Base-by-base conservation (phyloP, 2,113 vertebrate species). In the Benitochromis conjunctus region DNA sequence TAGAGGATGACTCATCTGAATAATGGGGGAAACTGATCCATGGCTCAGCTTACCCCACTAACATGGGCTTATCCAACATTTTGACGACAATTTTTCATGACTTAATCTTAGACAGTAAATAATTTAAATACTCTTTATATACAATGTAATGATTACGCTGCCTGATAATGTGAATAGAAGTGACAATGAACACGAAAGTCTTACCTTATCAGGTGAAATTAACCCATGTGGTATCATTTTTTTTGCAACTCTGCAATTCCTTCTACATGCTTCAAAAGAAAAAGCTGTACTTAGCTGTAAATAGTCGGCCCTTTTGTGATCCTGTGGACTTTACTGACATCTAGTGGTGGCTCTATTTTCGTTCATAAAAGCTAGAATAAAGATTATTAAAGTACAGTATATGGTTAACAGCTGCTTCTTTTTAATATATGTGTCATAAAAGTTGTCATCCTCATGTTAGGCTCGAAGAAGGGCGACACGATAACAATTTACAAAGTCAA, bases 271-370 rank as follows among this genome's bases (percentile, higher is more conserved):
- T 64, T 64, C 34, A 38, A 64, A 64, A 64, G 34, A 64, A 64
- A 69, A 41, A 9, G 7, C 7, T 26, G 64, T 26, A 46, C 38
- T 71, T 71, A 26, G 26, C 26, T 26, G 26, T 26, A 26, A 26
- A 26, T 0, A 58, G 14, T 1, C 9, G 60, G 60, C 6, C 10
- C 34, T 41, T 66, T 26, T 54, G 5, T 78, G 19, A 77, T 82
- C 21, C 26, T 16, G 21, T 81, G 21, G 6, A 41, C 77, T 82
- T 79, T 51, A 80, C 88, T 94, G 92, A 82, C 92, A 90, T 79
- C 91, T 92, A 83, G 86, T 81, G 94, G 91, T 85, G 41, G 19
- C 5, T 9, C 14, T 12, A 48, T 76, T 31, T 48, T 46, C 26
- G 69, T 10, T 48, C 2, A 5, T 2, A 26, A 55, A 9, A 54